These are phyloP conservation scores for Philaethria dido DNA, from an alignment of 2,888 invertebrate genomes.

Conservation along the genomic window DNA sequence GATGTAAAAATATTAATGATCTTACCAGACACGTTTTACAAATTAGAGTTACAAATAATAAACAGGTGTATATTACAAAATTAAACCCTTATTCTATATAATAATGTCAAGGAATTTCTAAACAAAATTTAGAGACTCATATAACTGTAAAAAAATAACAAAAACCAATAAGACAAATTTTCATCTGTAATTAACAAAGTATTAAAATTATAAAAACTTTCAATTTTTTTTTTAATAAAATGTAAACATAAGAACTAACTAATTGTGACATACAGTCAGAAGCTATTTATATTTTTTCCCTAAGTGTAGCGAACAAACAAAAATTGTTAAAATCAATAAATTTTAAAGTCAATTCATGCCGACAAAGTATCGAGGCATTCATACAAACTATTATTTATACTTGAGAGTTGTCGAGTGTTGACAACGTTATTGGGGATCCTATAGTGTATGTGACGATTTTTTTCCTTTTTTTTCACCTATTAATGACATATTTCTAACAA, in stretches of 20 bases:
- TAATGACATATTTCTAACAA: conserved; percentile 79
- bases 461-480: conserved; percentile 55
- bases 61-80: no score
- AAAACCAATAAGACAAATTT: no score
- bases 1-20: no score
- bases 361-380: conserved; percentile 72
- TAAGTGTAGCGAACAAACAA: conserved; percentile 31
- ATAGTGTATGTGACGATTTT: conserved; percentile 75
- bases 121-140: no score
- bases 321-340: conserved; percentile 71
- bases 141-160: no score
- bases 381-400: conserved; percentile 77
- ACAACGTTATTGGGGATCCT: conserved; percentile 79
- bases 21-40: no score
- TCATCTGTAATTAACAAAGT: not conserved
- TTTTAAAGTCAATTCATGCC: conserved; percentile 67
- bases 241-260: not conserved
- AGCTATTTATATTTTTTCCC: not conserved
- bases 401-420: conserved; percentile 77
- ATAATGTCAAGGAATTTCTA: no score
- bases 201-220: not conserved
- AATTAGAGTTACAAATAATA: no score
- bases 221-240: not conserved
- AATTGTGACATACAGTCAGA: conserved; percentile 6
- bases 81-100: no score